phyloP scores from a whole-genome alignment of 1,140 invertebrate genomes.

The Nautilus pompilius region DNA sequence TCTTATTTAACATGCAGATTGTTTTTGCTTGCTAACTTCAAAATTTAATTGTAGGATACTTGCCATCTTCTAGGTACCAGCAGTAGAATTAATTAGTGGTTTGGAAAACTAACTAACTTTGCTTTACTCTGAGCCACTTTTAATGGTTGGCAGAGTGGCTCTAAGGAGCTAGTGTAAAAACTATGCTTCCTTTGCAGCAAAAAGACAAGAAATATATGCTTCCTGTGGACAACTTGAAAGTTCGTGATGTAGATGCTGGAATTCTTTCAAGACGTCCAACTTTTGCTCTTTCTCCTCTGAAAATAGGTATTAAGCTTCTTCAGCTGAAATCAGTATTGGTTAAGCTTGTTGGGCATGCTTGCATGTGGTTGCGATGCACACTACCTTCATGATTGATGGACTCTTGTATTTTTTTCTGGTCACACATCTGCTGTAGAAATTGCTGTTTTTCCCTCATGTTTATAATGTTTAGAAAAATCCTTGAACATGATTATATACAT shows the following conservation, averaged over 20 bases:
- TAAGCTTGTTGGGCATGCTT: background rate
- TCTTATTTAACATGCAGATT: too few species aligned
- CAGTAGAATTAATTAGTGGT: too few species aligned
- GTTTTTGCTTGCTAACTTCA: too few species aligned
- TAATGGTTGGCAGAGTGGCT: too few species aligned
- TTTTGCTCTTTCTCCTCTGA: constrained; percentile 99
- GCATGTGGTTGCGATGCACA: background rate
- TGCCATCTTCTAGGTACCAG: too few species aligned
- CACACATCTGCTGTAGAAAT: too few species aligned
- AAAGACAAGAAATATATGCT: constrained; percentile 99
- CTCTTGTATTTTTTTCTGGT: background rate
- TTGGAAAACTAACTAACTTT: too few species aligned
- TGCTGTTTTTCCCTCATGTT: too few species aligned
- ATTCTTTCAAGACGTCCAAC: constrained; percentile 97
- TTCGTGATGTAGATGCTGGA: constrained; percentile 94
- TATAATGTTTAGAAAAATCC: background rate
- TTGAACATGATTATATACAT: too few species aligned
- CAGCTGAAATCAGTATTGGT: background rate
- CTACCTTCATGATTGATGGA: background rate
- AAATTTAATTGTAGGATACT: too few species aligned
- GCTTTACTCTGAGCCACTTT: too few species aligned
- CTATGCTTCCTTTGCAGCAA: constrained; percentile 67
- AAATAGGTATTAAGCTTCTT: constrained; percentile 57
- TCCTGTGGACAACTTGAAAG: constrained; percentile 92
- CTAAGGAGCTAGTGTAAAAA: too few species aligned